phyloP scores from a whole-genome alignment of 2,888 invertebrate species.

The Cheilosia urbana region DNA sequence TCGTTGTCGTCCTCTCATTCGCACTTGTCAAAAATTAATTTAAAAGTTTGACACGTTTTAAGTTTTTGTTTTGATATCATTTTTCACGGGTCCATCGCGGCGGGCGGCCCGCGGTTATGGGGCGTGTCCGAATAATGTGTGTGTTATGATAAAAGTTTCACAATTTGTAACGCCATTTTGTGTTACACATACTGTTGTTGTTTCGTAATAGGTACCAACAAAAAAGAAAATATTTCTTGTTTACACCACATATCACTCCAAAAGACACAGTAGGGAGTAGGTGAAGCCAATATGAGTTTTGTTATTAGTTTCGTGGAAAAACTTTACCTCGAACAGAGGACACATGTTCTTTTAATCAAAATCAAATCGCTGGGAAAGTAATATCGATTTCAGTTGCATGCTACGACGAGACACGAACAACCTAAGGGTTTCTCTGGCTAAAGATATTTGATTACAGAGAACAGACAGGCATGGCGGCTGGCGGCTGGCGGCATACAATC shows the following conservation, averaged over 20 bases:
- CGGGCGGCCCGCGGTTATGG: not conserved
- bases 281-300: constrained; percentile 54
- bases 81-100: constrained; percentile 21
- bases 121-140: constrained; percentile 30
- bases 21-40: constrained; percentile 71
- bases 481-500: not conserved
- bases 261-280: constrained; percentile 6
- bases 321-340: constrained; percentile 25
- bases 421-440: constrained; percentile 1
- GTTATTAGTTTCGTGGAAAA: constrained; percentile 61
- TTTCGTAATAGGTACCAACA: constrained; percentile 30
- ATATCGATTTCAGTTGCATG: constrained; percentile 64
- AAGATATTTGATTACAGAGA: constrained; percentile 44
- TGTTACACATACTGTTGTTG: constrained; percentile 42
- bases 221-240: constrained; percentile 6
- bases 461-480: constrained; percentile 21
- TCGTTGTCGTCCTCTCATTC: not conserved
- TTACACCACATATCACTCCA: not conserved
- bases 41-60: constrained; percentile 74
- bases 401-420: constrained; percentile 38
- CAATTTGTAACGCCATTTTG: constrained; percentile 69
- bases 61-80: constrained; percentile 68
- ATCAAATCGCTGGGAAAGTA: constrained; percentile 59
- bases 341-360: constrained; percentile 67
- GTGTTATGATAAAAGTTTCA: constrained; percentile 69